Evolutionary conservation across 2,113 vertebrate species (phyloP), one percentile per base, ranked within the genome.

Genomic region (Aplodontia rufa): DNA sequence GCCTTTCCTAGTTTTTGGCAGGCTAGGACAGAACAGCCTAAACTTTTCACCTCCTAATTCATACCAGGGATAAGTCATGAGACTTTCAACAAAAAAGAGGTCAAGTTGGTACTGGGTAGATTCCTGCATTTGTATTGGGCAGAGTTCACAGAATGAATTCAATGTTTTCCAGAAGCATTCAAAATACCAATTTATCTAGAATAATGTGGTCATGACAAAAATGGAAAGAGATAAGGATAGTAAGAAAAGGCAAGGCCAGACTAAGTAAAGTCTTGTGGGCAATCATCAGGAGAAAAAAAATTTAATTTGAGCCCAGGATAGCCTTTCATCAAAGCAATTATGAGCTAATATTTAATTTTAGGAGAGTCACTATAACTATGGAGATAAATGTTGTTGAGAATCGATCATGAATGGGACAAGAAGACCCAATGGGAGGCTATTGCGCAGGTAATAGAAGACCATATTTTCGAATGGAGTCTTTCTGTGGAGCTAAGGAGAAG

Each of bases 211-310:
- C 35, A 51, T 55, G 8, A 5, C 14, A 68, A 49, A 40, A 49
- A 40, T 35, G 51, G 4, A 49, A 86, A 74, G 16, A n/a, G 2
- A 32, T 11, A 42, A 66, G 2, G 4, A 58, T 9, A 89, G 45
- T 89, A 64, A 93, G 30, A 22, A 6, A 30, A 17, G 20, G 1
- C 5, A 42, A 4, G 17, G 8, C 12, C 3, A 60, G 60, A 58
- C 16, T 12, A 40, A 16, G 1, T 5, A 16, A 7, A 6, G 8
- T 74, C 2, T 58, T 55, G 0, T 40, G 7, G 49, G 3, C 8
- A 51, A 13, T 58, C 24, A 14, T 45, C 22, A 90, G 26, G 8
- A 69, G 14, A 2, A 19, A 24, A 13, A 32, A 71, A 69, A 30
- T 60, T 87, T 55, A 95, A 83, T 69, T 13, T 82, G 37, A 79